These are phyloP conservation scores for Semicossyphus pulcher DNA, from an alignment of 2,113 vertebrate genomes.

Conservation along the genomic window DNA sequence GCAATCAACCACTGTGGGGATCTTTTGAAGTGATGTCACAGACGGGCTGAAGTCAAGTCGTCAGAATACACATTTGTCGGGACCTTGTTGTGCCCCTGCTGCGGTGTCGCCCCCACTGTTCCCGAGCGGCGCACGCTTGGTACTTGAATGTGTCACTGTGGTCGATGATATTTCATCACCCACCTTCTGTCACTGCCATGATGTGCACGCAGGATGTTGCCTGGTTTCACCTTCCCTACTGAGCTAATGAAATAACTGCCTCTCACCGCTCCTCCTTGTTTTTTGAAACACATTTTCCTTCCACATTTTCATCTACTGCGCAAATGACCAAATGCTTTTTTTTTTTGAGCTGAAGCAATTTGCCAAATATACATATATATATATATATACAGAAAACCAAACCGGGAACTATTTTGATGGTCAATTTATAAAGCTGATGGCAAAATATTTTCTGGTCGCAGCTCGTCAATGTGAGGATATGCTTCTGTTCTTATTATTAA, in stretches of 20 bases:
- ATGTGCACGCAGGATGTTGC: background rate
- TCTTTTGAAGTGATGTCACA: conserved; percentile 18
- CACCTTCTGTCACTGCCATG: background rate
- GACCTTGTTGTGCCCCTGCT: background rate
- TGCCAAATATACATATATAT: too few species aligned
- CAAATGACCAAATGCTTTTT: background rate
- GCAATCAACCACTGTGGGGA: background rate
- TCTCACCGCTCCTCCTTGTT: background rate
- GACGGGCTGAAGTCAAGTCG: background rate
- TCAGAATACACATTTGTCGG: conserved; percentile 20
- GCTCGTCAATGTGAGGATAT: too few species aligned
- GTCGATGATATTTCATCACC: conserved; percentile 43
- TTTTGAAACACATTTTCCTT: background rate
- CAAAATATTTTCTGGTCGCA: background rate
- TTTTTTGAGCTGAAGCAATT: background rate
- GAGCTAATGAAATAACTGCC: conserved; percentile 1
- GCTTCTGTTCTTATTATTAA: too few species aligned
- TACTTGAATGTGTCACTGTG: conserved; percentile 17
- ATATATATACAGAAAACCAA: background rate
- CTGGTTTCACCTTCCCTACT: background rate
- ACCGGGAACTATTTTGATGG: background rate
- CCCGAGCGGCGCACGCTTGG: background rate
- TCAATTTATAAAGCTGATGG: too few species aligned
- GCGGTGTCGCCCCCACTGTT: conserved; percentile 18
- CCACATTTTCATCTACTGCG: background rate